phyloP scores from a whole-genome alignment of 2,113 vertebrate genomes.

The Hypanus sabinus region DNA sequence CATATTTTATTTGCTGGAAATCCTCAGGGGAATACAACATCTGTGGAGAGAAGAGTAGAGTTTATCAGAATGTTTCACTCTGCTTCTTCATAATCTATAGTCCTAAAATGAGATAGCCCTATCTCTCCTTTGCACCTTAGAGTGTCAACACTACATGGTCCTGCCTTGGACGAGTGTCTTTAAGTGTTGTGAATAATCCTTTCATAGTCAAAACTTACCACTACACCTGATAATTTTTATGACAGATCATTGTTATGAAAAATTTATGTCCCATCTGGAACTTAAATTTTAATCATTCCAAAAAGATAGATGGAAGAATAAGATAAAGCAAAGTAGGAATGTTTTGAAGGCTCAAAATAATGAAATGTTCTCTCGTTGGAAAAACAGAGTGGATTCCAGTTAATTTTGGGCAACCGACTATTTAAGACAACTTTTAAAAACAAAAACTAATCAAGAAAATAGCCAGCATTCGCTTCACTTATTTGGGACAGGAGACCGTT shows the following conservation, averaged over 20 bases:
- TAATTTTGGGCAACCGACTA: too few species aligned
- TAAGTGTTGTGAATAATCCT: not conserved
- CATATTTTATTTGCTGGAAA: too few species aligned
- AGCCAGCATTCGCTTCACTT: too few species aligned
- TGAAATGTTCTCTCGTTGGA: too few species aligned
- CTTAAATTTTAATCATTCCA: not conserved
- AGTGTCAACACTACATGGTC: not conserved
- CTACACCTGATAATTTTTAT: not conserved
- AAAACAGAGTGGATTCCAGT: too few species aligned
- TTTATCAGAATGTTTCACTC: too few species aligned
- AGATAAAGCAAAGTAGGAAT: not conserved
- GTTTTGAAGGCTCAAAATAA: not conserved
- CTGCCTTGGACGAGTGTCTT: not conserved
- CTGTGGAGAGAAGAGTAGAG: too few species aligned
- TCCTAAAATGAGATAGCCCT: not conserved
- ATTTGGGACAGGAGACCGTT: too few species aligned
- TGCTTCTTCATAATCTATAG: not conserved
- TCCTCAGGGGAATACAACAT: too few species aligned
- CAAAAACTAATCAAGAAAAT: too few species aligned
- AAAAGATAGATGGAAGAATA: not conserved
- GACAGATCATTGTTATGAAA: not conserved
- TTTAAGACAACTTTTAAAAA: too few species aligned
- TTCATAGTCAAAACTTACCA: not conserved
- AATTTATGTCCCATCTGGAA: not conserved
- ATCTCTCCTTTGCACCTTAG: not conserved